Evolutionary conservation across 2,113 vertebrate genomes (phyloP).

Genomic region (Parus major): DNA sequence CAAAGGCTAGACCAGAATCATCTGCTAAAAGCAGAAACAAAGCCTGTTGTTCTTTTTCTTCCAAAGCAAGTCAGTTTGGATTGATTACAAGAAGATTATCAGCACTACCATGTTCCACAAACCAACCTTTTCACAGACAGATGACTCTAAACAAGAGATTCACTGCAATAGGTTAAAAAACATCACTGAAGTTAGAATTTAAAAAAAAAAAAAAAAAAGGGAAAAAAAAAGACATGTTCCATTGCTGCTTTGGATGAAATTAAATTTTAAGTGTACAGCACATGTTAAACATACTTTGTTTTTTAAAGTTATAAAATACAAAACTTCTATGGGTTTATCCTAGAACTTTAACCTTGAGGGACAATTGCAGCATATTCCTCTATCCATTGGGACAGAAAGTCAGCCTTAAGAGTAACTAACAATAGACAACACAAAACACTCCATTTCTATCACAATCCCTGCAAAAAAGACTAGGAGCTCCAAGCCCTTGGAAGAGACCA

Average conservation of each 20-base stretch:
- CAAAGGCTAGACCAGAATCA: neutral
- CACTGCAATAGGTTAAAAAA: neutral
- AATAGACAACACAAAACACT: neutral
- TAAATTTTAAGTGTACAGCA: neutral
- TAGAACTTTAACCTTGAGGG: neutral
- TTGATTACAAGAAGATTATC: neutral
- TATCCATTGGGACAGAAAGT: neutral
- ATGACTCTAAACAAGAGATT: neutral
- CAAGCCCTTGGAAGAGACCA: neutral
- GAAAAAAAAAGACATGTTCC: rapidly evolving
- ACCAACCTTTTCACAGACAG: neutral
- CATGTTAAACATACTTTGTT: neutral
- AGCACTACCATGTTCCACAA: neutral
- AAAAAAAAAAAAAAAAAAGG: rapidly evolving
- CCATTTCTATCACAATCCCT: neutral
- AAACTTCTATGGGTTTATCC: neutral
- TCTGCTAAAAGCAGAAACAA: neutral
- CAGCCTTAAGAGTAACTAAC: neutral
- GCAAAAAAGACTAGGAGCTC: neutral
- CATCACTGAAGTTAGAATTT: neutral
- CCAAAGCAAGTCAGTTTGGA: neutral
- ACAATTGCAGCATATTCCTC: neutral
- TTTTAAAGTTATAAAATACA: neutral
- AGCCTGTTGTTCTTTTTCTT: neutral
- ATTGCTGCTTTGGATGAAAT: neutral